A percentile compares a stretch with the other conserved stretches of the same genome.
Conservation (phyloP, 2,113 vertebrate species). For the Phylloscopus trochilus region DNA sequence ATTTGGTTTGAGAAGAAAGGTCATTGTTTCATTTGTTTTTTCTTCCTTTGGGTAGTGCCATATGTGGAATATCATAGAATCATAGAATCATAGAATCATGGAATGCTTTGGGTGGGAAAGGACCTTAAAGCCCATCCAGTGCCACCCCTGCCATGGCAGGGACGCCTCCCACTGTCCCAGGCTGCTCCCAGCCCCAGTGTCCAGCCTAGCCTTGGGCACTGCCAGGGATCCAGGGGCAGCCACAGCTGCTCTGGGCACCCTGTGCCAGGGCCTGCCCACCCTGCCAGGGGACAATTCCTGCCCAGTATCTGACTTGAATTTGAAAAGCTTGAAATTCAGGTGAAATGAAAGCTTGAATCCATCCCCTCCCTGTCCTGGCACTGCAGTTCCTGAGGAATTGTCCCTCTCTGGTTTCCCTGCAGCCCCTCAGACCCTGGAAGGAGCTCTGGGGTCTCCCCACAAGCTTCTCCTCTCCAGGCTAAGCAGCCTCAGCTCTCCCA, state of each 20-base stretch:
- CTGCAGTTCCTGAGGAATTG: neutral
- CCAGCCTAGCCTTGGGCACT: neutral
- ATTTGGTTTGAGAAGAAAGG: neutral
- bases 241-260: neutral
- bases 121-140: accelerated
- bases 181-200: neutral
- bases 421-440: neutral
- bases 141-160: too few species aligned
- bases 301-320: neutral
- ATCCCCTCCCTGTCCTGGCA: too few species aligned
- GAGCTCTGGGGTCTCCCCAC: neutral
- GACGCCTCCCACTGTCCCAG: neutral
- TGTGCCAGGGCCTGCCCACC: neutral
- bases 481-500: neutral
- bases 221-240: neutral
- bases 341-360: too few species aligned
- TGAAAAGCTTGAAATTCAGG: too few species aligned
- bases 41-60: neutral
- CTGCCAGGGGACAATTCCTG: neutral
- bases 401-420: neutral
- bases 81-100: neutral
- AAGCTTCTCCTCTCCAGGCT: neutral
- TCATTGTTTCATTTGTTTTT: neutral
- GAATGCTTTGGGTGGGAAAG: neutral
- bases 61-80: neutral